Conservation (phyloP, 2,113 vertebrate genomes). For the Ranitomeya imitator region DNA sequence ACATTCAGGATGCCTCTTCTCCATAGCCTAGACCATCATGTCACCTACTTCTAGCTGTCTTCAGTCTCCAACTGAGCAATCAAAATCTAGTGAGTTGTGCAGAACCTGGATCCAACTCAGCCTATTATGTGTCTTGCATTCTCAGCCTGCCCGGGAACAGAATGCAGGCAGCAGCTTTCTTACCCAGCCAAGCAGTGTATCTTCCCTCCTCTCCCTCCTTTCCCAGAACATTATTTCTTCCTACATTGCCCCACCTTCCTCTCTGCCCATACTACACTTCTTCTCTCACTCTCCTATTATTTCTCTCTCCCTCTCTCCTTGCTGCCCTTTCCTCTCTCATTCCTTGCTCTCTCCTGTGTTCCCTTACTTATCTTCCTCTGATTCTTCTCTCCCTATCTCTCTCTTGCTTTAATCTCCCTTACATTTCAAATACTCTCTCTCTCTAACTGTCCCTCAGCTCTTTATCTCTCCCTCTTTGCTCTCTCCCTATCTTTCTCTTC, state of each 20-base stretch:
- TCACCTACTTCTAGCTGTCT: constrained; percentile 7
- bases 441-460: not conserved
- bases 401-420: not conserved
- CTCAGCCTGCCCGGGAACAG: constrained; percentile 36
- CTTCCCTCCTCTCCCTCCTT: constrained; percentile 25
- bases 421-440: not conserved
- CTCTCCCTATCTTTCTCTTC: not conserved
- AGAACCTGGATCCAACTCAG: constrained; percentile 21
- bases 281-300: not conserved
- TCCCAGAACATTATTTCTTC: constrained; percentile 11
- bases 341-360: not conserved
- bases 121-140: constrained; percentile 10
- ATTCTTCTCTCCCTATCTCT: not conserved
- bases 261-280: not conserved
- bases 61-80: constrained; percentile 14
- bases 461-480: not conserved
- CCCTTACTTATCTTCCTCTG: not conserved
- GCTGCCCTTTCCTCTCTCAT: not conserved
- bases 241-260: constrained; percentile 16
- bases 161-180: constrained; percentile 38
- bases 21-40: constrained; percentile 25
- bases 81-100: constrained; percentile 21
- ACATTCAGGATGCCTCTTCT: not conserved
- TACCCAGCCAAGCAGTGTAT: not conserved
- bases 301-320: not conserved